Base-by-base conservation (phyloP, 2,797 vertebrate genomes). In the Columba guinea region DNA sequence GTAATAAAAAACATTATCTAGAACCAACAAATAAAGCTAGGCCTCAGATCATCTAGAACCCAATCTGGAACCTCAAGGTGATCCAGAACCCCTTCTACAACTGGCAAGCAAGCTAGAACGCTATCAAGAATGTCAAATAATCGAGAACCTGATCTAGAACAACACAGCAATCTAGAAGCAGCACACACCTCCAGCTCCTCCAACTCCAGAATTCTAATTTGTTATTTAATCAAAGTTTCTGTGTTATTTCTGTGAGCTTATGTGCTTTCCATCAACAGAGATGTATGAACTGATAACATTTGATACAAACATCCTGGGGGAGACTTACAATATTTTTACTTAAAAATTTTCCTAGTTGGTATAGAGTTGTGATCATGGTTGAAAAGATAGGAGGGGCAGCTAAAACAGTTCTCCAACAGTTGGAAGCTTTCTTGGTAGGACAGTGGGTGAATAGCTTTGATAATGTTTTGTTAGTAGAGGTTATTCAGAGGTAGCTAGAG, bases 151-250 rank as follows among this genome's bases (percentile, higher is more conserved):
- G 41, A 18, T 44, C 41, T 44, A 44, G 16, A 44, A 44, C 41
- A 17, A 44, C 41, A 44, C 41, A 44, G 41, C 17, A 18, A 44
- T 44, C 41, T 44, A 44, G 41, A 44, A 44, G 7, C 44, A 44
- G 44, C 18, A 44, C 44, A 8, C 15, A 44, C 17, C 8, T 44
- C 44, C 44, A 44, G 44, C 8, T 17, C 44, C 44, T 9, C 44
- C 44, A 19, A 20, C 44, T 46, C 19, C 44, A 20, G 19, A 89
- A n/a, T 79, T 32, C 59, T 55, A 90, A 92, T 81, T 83, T 94
- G 73, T 84, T 62, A 84, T 73, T 84, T 96, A 93, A 94, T 91
- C 63, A 92, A 73, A 79, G 23, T 55, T 93, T 73, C 52, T 94
- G 21, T 94, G 83, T 83, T 84, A 53, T 76, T 92, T 48, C 84